Evolutionary conservation across 2,113 vertebrate genomes (phyloP), one percentile per base, ranked within the genome.

Genomic region (Gymnorhina tibicen): DNA sequence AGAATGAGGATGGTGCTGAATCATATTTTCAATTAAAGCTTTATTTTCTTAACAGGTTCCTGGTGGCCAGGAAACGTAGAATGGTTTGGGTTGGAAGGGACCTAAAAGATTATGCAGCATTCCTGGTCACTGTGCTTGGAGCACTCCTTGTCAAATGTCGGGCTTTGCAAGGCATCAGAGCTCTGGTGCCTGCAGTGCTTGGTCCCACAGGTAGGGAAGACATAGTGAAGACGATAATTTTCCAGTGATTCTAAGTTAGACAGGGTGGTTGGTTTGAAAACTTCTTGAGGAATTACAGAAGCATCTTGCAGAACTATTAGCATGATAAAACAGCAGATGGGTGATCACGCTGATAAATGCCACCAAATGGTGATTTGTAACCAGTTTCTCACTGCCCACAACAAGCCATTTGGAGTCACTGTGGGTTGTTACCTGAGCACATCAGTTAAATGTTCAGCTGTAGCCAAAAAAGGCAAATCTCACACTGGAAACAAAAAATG

Each of bases 161-260:
- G 14, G 37, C 32, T 78, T 85, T 87, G 49, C 47, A 72, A 22
- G 9, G 16, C 70, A 85, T 35, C 24, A 39, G 0, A 76, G 33
- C 39, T 87, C 49, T 69, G 58, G 4, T 56, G 27, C 35, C 32
- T 67, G n/a, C 28, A 66, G 46, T 62, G 55, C 39, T 20, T 77
- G 52, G 30, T 87, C 56, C 33, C 1, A 1, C 2, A 3, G 39
- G 6, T 46, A 39, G 77, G 59, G 16, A 80, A 73, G 27, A 30
- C 0, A 0, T 2, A 33, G 30, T 21, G 19, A 52, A 21, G 22
- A 49, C 37, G 58, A 0, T 11, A 18, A 60, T 93, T 42, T 85
- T 55, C 33, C 27, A 14, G 15, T 53, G 20, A 63, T 68, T 82
- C 16, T 59, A 17, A 74, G 18, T 42, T 72, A 53, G 26, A 44